Evolutionary conservation across 2,888 invertebrate genomes (phyloP), one percentile per base, ranked within the genome.

Genomic region (Campoplex capitator): DNA sequence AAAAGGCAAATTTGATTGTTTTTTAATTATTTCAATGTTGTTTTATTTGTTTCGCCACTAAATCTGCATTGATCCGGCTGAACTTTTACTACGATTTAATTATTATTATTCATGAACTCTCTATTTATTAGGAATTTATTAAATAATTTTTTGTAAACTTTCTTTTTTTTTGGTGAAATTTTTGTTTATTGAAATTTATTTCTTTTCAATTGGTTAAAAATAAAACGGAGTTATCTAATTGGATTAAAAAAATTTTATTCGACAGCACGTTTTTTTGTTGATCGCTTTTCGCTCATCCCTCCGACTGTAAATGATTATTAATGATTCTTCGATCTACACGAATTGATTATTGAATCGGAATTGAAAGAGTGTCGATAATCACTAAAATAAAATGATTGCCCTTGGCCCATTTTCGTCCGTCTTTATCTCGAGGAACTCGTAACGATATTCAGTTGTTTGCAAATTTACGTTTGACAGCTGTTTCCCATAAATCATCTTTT

Each of bases 371-470:
- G 28, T 62, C 3, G 4, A 62, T 28, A 32, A 16, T 62, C 3
- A 62, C 62, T 13, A 62, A 62, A 32, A 32, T 16, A 13, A 23
- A 8, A 80, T 9, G 6, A 7, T 74, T 68, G 28, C 16, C 32
- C 18, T 71, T 71, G 68, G 45, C 13, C 45, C 68, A 70, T 70
- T 13, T 70, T 45, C 23, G 45, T n/a, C 23, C 7, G 45, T 28
- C 16, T 28, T 62, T 32, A 62, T 62, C 32, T 62, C 62, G 62
- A 62, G 62, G 28, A 32, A 6, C 62, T 51, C n/a, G 51, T 48
- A 11, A 13, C 35, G 38, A n/a, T 67, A 28, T 6, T 32, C 56
- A 65, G 54, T 32, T 8, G 11, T 51, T 65, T 35, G 18, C 18
- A 4, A 32, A 35, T 67, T 42, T 16, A 13, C 8, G 7, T 13